Percentiles rank a stretch among this genome's conserved stretches.
phyloP scores from a whole-genome alignment of 2,113 vertebrate species.

The Malurus alboscapulatus region DNA sequence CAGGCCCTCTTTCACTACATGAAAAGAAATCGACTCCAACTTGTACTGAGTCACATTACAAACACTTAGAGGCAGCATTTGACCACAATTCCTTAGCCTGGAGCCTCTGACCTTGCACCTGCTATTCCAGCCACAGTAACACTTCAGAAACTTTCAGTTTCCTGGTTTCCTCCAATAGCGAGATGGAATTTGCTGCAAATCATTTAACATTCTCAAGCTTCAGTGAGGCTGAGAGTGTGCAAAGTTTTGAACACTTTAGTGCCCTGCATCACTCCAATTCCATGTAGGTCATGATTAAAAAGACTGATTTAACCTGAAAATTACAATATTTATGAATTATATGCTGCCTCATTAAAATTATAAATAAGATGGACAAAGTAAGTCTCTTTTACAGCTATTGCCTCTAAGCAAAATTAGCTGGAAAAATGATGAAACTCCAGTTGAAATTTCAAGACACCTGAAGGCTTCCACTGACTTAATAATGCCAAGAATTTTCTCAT shows the following conservation, averaged over 20 bases:
- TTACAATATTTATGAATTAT: neutral
- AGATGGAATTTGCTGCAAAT: neutral
- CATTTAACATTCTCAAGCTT: neutral
- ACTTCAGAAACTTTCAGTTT: neutral
- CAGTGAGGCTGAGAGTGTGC: neutral
- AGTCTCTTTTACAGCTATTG: neutral
- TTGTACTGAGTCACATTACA: neutral
- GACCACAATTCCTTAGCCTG: neutral
- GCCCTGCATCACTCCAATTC: neutral
- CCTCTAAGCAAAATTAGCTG: neutral
- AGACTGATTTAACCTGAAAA: neutral
- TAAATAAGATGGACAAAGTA: neutral
- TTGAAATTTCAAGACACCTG: neutral
- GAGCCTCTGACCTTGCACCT: neutral
- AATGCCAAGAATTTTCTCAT: neutral
- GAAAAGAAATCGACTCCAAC: neutral
- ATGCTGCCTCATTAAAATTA: neutral
- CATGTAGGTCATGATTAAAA: neutral
- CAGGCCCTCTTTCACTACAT: neutral
- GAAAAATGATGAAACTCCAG: neutral
- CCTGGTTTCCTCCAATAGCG: rapidly evolving
- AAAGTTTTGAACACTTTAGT: neutral
- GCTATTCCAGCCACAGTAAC: neutral
- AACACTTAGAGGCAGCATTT: neutral
- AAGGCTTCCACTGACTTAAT: neutral